Evolutionary conservation across 2,113 vertebrate species (phyloP).

Genomic region (Carlito syrichta): DNA sequence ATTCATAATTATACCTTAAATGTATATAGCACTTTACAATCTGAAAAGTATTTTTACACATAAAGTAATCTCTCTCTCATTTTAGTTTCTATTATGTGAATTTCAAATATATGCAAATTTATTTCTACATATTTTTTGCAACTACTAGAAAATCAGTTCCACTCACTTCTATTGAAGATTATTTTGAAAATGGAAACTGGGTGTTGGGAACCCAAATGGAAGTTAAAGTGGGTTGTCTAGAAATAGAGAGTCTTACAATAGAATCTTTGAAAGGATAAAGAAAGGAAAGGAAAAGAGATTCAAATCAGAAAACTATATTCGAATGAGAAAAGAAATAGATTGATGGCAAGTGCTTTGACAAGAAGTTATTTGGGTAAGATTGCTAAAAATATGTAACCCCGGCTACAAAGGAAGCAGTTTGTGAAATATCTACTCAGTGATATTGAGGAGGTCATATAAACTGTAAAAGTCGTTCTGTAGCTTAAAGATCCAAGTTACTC

Average conservation of each 20-base stretch:
- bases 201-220: background rate
- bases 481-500: background rate
- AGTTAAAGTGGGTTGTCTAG: conserved; percentile 32
- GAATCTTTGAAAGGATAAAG: conserved; percentile 44
- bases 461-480: too few relatives aligned
- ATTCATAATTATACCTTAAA: conserved; percentile 46
- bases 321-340: background rate
- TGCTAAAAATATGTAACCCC: background rate
- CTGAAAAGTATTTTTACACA: conserved; percentile 45
- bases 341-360: background rate
- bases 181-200: conserved; percentile 45
- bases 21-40: conserved; percentile 25
- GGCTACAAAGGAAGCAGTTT: background rate
- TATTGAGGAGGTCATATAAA: background rate
- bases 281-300: background rate
- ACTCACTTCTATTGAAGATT: conserved; percentile 34
- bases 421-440: background rate
- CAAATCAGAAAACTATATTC: background rate
- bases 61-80: conserved; percentile 38
- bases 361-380: background rate
- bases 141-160: conserved; percentile 34
- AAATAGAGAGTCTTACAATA: conserved; percentile 48
- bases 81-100: conserved; percentile 35
- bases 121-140: conserved; percentile 43
- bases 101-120: conserved; percentile 61